A percentile compares a stretch with the other conserved stretches of the same genome.
phyloP scores from a whole-genome alignment of 30 jellyfish, hydroid and myxozoan species.

The Rhopilema esculentum region DNA sequence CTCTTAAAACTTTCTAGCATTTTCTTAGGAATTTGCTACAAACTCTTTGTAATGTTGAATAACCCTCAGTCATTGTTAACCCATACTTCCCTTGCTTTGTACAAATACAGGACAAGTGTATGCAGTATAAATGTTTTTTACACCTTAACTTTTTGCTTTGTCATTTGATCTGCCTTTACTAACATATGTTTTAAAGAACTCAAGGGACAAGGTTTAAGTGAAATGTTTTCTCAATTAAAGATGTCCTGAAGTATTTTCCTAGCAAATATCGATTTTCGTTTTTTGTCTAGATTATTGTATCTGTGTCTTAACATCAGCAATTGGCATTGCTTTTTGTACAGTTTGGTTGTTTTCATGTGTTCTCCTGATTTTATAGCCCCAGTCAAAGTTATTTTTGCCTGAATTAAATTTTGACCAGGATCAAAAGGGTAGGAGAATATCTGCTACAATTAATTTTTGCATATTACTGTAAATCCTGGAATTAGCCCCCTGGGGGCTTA shows the following conservation, averaged over 20 bases:
- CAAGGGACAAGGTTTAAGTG: neutral
- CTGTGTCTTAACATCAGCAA: neutral
- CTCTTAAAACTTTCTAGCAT: constrained; percentile 24
- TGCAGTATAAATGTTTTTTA: constrained; percentile 46
- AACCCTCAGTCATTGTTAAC: constrained; percentile 2
- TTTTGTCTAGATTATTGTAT: neutral
- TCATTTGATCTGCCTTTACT: neutral
- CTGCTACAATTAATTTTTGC: too few species aligned
- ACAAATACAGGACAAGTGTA: constrained; percentile 66
- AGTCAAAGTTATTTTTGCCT: too few species aligned
- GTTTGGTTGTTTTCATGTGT: neutral
- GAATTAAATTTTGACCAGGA: too few species aligned
- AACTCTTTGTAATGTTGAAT: constrained; percentile 22
- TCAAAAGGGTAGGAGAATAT: too few species aligned
- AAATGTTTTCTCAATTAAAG: neutral
- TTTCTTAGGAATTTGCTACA: constrained; percentile 36
- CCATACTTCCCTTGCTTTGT: constrained; percentile 33
- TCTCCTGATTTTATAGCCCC: neutral
- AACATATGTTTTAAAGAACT: neutral
- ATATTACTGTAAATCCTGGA: too few species aligned
- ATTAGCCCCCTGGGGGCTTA: too few species aligned
- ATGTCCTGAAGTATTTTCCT: neutral
- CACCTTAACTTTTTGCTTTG: neutral
- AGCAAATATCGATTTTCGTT: neutral
- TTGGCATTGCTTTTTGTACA: neutral